These are phyloP conservation scores for Seriola aureovittata DNA, from an alignment of 2,113 vertebrate species.

Conservation along the genomic window DNA sequence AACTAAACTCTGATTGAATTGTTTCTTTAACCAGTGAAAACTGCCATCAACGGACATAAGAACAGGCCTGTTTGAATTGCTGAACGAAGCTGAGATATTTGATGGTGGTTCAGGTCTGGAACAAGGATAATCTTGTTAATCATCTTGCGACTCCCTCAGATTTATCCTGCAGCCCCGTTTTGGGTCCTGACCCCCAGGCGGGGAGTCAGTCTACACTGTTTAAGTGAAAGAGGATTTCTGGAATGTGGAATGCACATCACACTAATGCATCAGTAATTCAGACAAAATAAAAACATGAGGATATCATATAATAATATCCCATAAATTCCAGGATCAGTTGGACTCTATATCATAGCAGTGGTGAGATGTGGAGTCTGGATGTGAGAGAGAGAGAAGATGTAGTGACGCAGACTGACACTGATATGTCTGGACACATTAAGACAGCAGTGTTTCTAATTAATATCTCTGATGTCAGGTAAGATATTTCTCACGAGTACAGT, in stretches of 20 bases:
- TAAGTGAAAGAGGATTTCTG: background rate
- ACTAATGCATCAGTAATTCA: background rate
- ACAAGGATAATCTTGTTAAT: background rate
- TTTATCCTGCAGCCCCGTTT: background rate
- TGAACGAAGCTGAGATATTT: background rate
- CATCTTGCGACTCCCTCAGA: background rate
- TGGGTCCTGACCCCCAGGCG: background rate
- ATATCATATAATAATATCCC: background rate
- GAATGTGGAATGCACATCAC: background rate
- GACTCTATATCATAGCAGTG: background rate
- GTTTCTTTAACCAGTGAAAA: too few species aligned
- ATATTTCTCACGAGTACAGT: background rate
- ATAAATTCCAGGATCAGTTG: background rate
- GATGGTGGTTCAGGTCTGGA: background rate
- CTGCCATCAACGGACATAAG: too few species aligned
- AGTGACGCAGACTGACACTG: background rate
- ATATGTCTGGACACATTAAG: background rate
- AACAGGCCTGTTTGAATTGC: background rate
- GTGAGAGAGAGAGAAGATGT: background rate
- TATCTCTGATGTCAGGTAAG: conserved; percentile 22
- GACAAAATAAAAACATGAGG: conserved; percentile 4
- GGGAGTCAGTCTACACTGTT: background rate
- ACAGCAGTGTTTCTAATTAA: conserved; percentile 19
- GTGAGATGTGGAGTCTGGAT: conserved; percentile 7
- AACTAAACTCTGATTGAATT: too few species aligned